These are phyloP conservation scores for Perca flavescens DNA, from an alignment of 2,113 vertebrate genomes.

Conservation along the genomic window DNA sequence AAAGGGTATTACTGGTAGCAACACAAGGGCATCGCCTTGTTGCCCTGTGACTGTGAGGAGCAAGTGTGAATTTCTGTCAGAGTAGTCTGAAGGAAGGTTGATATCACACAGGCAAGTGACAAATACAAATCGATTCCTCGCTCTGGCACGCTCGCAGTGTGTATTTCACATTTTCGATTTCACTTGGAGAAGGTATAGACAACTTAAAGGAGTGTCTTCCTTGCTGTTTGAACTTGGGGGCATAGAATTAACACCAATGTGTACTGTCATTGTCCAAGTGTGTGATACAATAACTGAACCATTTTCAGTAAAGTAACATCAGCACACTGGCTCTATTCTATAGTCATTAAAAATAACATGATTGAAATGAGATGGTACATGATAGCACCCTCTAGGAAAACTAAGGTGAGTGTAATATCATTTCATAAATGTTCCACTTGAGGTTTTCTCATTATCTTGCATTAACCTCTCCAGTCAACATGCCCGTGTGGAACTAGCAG, in stretches of 20 bases:
- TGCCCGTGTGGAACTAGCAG: constrained; percentile 17
- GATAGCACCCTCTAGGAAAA: constrained; percentile 57
- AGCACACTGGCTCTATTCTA: background rate
- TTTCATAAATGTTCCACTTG: constrained; percentile 78
- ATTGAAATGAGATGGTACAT: constrained; percentile 67
- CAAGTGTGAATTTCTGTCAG: constrained; percentile 47
- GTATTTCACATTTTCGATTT: constrained; percentile 28
- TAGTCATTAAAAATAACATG: constrained; percentile 69
- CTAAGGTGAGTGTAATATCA: constrained; percentile 61
- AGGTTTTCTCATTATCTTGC: constrained; percentile 79
- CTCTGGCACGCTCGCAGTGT: constrained; percentile 2
- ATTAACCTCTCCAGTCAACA: constrained; percentile 68
- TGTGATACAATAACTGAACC: constrained; percentile 21
- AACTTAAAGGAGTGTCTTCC: constrained; percentile 3
- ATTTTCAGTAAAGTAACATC: constrained; percentile 22
- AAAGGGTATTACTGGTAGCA: constrained; percentile 35
- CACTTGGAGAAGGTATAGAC: background rate
- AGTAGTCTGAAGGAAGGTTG: constrained; percentile 39
- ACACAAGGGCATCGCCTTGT: constrained; percentile 35
- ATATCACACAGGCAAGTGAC: constrained; percentile 62
- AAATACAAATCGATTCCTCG: constrained; percentile 55
- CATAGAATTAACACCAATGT: background rate
- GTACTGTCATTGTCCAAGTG: background rate
- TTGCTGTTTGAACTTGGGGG: background rate
- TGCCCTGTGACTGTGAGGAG: constrained; percentile 49